Base-by-base conservation (phyloP, 1,140 invertebrate species). In the Lasaia peninsularis region DNA sequence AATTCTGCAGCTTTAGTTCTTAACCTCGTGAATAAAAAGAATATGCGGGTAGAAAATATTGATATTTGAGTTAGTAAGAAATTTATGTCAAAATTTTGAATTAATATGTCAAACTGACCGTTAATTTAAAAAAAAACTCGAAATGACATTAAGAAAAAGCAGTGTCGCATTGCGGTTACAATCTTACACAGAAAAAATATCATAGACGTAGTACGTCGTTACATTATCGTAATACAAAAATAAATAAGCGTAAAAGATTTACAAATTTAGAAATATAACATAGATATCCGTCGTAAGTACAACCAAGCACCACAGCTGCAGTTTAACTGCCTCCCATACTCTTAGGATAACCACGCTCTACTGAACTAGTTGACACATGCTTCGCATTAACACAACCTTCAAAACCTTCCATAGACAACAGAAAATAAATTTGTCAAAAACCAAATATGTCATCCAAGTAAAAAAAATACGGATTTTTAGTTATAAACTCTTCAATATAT, bases 241-340 rank as follows among this genome's bases (percentile, higher is more conserved):
- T 76, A 84, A 80, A 84, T 80, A 82, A 75, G 72, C 72, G 73
- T 73, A 76, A 71, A 70, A 64, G 60, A 65, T 71, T 76, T 68
- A 64, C 66, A 73, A 69, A 53, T 69, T 63, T 54, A 73, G 63
- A 71, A 69, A 61, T 82, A 80, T 60, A 75, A 65, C 67, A 76
- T 69, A 72, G 74, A 80, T 62, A 81, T 80, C 79, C 83, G 67
- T 78, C 81, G 80, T 87, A 87, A 87, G 83, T 87, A 87, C 83
- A 78, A 62, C 69, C 77, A 78, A 86, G 80, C 80, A 84, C 80
- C 83, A 81, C 40, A 68, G 63, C 62, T 52, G 83, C 83, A 87
- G 83, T 87, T 73, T 76, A 1, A 87, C 83, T 87, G 81, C 83
- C 69, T 56, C 58, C 60, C 70, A 63, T 64, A 71, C 72, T 58